These are phyloP conservation scores for Drosophila ezoana DNA, from an alignment of 2,888 invertebrate species.

Conservation along the genomic window DNA sequence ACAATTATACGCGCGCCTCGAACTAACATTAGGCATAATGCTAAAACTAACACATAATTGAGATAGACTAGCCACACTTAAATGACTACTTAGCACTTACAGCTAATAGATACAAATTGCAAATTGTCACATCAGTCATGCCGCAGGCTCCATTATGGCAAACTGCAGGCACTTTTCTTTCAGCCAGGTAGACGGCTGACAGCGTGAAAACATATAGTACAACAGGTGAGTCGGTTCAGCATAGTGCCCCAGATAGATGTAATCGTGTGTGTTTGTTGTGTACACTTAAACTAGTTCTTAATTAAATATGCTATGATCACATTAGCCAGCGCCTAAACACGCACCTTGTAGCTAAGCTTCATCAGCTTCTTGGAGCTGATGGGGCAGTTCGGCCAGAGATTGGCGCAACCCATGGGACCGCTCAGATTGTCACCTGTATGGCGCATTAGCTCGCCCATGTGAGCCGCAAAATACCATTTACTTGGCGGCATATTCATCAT, in stretches of 20 bases:
- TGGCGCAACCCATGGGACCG: constrained; percentile 84
- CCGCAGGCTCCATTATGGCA: constrained; percentile 39
- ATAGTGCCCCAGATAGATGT: constrained; percentile 23
- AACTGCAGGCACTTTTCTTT: constrained; percentile 24
- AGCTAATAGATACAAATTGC: constrained; percentile 50
- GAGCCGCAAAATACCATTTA: constrained; percentile 85
- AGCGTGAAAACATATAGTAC: constrained; percentile 59
- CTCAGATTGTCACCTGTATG: constrained; percentile 83
- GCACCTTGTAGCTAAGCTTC: constrained; percentile 84
- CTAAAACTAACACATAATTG: constrained; percentile 55
- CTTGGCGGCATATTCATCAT: constrained; percentile 85
- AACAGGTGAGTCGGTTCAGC: constrained; percentile 42
- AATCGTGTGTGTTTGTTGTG: background rate
- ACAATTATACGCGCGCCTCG: constrained; percentile 52
- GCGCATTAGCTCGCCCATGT: constrained; percentile 85
- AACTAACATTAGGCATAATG: constrained; percentile 54
- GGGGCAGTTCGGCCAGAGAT: constrained; percentile 85
- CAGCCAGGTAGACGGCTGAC: constrained; percentile 24
- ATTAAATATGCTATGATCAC: constrained; percentile 30
- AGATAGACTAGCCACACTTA: constrained; percentile 75
- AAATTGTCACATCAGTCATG: constrained; percentile 73
- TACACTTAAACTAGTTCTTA: constrained; percentile 42
- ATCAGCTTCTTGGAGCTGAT: constrained; percentile 85
- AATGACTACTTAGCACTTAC: constrained; percentile 67
- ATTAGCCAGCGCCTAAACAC: constrained; percentile 60